phyloP scores from a whole-genome alignment of 1,140 invertebrate genomes.

The Macrosteles quadrilineatus region DNA sequence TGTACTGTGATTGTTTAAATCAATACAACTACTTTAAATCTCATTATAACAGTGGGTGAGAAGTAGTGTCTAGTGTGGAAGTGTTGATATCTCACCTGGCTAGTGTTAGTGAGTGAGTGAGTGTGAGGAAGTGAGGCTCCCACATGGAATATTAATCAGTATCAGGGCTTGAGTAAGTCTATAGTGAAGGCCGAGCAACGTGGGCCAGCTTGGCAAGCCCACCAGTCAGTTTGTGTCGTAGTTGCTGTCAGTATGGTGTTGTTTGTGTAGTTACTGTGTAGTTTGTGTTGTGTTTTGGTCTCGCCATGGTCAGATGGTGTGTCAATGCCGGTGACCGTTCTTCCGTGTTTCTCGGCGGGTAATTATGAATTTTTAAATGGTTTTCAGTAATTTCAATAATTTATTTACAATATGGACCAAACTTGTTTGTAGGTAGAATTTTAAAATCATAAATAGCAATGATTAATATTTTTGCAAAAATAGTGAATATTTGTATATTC shows the following conservation, averaged over 20 bases:
- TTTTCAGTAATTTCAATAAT: not conserved
- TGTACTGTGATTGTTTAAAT: no score
- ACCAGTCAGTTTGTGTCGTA: conserved; percentile 54
- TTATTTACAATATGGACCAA: no score
- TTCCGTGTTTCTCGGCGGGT: not conserved
- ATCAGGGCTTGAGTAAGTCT: not conserved
- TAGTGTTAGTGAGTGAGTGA: not conserved
- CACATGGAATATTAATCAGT: conserved; percentile 17
- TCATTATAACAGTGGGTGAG: no score
- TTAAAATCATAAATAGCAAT: no score
- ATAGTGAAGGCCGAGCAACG: not conserved
- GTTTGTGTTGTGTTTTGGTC: no score
- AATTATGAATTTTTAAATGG: not conserved
- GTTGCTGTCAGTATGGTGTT: conserved; percentile 7
- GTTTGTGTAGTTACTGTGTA: conserved; percentile 1
- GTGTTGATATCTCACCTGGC: no score
- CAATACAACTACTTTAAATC: no score
- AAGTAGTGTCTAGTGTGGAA: no score
- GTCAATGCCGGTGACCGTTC: not conserved
- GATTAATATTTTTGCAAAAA: no score
- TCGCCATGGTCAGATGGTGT: conserved; percentile 16
- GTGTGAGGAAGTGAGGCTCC: conserved; percentile 69
- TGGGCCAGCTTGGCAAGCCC: not conserved
- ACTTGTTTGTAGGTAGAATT: no score
- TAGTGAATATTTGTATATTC: no score